These are phyloP conservation scores for Drosophila barbarae DNA, from an alignment of 2,888 invertebrate genomes.

Conservation along the genomic window DNA sequence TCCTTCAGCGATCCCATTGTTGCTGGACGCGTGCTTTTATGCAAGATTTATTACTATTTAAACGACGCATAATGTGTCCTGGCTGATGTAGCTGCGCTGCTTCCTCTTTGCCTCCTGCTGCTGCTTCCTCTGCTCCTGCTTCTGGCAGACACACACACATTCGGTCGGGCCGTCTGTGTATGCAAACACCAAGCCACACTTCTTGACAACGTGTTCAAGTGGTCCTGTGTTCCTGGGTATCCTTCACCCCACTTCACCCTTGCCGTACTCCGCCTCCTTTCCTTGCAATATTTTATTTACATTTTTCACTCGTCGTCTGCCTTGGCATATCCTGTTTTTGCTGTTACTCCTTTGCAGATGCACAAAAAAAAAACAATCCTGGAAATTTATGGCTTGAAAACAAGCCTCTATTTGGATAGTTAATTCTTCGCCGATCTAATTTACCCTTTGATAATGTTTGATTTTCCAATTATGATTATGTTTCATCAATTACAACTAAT, in stretches of 20 bases:
- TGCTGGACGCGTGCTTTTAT: constrained; percentile 67
- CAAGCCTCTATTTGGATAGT: no score
- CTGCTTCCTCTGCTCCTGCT: constrained; percentile 40
- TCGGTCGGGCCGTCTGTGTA: constrained; percentile 25
- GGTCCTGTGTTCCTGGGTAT: constrained; percentile 48
- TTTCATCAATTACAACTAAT: not conserved
- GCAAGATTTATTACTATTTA: constrained; percentile 77
- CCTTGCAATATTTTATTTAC: constrained; percentile 70
- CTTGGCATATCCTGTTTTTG: constrained; percentile 60
- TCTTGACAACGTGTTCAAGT: constrained; percentile 73
- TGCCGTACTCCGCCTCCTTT: constrained; percentile 7
- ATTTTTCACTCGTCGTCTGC: constrained; percentile 72
- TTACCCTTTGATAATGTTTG: not conserved
- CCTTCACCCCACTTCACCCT: constrained; percentile 21
- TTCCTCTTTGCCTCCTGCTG: constrained; percentile 41
- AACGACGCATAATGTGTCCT: constrained; percentile 72
- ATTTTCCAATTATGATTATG: not conserved
- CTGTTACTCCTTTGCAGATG: constrained; percentile 15
- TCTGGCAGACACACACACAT: constrained; percentile 48
- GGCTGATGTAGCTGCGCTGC: constrained; percentile 40
- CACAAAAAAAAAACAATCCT: constrained; percentile 8
- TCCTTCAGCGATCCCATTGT: constrained; percentile 22
- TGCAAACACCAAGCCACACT: constrained; percentile 36
- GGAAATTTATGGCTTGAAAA: not conserved
- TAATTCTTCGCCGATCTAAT: no score